Evolutionary conservation across 1,140 invertebrate species (phyloP), one percentile per base, ranked within the genome.

Genomic region (Capitella teleta): DNA sequence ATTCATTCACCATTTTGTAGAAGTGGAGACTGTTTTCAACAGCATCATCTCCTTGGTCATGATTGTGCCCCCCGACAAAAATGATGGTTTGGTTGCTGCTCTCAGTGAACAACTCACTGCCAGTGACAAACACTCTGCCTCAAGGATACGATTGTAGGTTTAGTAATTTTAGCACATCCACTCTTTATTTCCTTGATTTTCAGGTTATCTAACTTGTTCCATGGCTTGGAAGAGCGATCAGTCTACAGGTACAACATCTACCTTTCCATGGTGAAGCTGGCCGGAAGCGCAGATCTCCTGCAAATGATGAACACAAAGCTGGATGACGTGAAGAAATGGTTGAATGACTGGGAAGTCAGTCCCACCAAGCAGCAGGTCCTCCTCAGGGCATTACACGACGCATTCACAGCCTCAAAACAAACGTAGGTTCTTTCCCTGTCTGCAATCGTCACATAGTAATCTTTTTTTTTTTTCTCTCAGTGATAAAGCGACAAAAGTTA

Each of bases 321-420:
- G 25, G 57, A 64, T 12, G 62, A 73, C 57, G 70, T 74, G 14
- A 89, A 87, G 64, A 80, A 82, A 57, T 88, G 89, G 72, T 87
- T 92, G 64, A 76, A 78, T 1, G 78, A 78, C 53, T 88, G 85
- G 69, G 84, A 85, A 32, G 83, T 90, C 16, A 85, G 85, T 1
- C 85, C 83, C 62, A 87, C 91, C 67, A 90, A 95, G 71, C 83
- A 90, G 78, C 91, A 95, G 66, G 91, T 91, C 62, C 70, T 96
- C 1, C 82, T 93, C 52, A 80, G 92, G 58, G 74, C 89, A 24
- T 69, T 96, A 26, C 90, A 96, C 68, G 85, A 90, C 75, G 87
- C 88, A 41, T 74, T 94, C 57, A 61, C 82, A n/a, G 78, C 77
- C 51, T 78, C 77, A 52, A 82, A 82, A 66, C 79, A 83, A 62